phyloP scores from a whole-genome alignment of 2,888 invertebrate genomes.

The Anarsia innoxiella region DNA sequence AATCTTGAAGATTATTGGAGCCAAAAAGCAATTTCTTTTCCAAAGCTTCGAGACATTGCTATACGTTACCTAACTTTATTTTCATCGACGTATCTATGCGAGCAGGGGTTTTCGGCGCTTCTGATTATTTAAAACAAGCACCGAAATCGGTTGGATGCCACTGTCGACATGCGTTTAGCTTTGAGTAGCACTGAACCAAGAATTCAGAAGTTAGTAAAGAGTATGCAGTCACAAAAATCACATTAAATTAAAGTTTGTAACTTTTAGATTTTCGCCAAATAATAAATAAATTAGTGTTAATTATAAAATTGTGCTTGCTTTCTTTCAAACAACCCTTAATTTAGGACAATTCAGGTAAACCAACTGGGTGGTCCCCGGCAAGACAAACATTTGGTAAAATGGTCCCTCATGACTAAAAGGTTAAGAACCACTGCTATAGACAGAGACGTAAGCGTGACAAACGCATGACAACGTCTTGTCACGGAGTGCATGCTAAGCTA shows the following conservation, averaged over 20 bases:
- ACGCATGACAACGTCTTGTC: too few relatives aligned
- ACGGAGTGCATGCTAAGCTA: too few relatives aligned
- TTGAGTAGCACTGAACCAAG: slow-evolving; percentile 17
- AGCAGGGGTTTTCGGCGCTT: slow-evolving; percentile 20
- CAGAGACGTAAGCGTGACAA: too few relatives aligned
- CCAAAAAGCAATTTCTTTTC: slow-evolving; percentile 8
- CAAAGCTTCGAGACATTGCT: slow-evolving; percentile 6
- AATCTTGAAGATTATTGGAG: slow-evolving; percentile 19
- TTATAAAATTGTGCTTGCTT: background rate
- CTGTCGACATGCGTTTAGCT: slow-evolving; percentile 16
- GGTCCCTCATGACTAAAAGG: slow-evolving; percentile 1
- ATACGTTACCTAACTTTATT: slow-evolving; percentile 17
- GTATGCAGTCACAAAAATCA: slow-evolving; percentile 18
- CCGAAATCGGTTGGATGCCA: slow-evolving; percentile 18
- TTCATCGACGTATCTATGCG: slow-evolving; percentile 19
- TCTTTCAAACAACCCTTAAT: background rate
- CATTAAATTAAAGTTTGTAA: slow-evolving; percentile 22
- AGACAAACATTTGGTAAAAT: background rate
- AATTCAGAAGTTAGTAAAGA: slow-evolving; percentile 17
- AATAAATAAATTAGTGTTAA: background rate
- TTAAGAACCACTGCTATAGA: slow-evolving; percentile 2
- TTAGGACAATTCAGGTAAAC: background rate
- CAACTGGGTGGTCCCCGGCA: background rate
- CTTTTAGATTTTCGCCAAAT: background rate
- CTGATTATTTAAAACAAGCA: slow-evolving; percentile 20